Percentiles rank a stretch among this genome's conserved stretches.
These are phyloP conservation scores for Progne subis DNA, from an alignment of 2,113 vertebrate species.

Conservation along the genomic window DNA sequence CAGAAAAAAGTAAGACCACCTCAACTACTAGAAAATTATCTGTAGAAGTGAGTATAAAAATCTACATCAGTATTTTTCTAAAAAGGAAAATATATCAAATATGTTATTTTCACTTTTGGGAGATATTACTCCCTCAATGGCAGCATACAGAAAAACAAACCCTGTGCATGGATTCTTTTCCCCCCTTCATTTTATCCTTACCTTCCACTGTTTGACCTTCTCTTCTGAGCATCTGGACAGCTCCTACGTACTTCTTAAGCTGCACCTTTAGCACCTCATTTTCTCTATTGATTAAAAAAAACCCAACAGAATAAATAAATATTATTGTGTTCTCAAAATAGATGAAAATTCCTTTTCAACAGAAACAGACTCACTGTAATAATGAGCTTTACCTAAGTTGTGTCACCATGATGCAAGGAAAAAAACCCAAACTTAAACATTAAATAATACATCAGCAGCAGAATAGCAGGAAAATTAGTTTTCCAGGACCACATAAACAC, in stretches of 20 bases:
- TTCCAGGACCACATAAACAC: neutral
- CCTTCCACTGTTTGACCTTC: conserved; percentile 89
- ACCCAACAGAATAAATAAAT: neutral
- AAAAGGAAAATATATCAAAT: neutral
- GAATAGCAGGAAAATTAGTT: neutral
- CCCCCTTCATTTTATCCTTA: conserved; percentile 63
- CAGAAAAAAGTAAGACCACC: neutral
- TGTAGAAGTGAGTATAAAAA: neutral
- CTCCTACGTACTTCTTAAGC: conserved; percentile 97
- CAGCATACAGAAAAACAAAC: neutral
- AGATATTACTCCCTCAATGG: neutral
- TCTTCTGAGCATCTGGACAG: conserved; percentile 98
- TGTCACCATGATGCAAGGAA: neutral
- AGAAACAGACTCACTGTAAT: neutral
- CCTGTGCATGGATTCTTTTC: rapidly evolving
- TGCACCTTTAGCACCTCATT: conserved; percentile 99
- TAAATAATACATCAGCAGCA: neutral
- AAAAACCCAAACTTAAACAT: neutral
- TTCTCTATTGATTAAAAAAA: conserved; percentile 78
- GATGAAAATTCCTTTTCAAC: neutral
- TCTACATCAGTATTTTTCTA: neutral
- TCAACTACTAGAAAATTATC: neutral
- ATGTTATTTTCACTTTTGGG: neutral
- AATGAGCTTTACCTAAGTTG: neutral
- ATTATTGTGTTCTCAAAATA: neutral